Conservation (phyloP, 2,797 vertebrate genomes). For the Australoheros facetus region DNA sequence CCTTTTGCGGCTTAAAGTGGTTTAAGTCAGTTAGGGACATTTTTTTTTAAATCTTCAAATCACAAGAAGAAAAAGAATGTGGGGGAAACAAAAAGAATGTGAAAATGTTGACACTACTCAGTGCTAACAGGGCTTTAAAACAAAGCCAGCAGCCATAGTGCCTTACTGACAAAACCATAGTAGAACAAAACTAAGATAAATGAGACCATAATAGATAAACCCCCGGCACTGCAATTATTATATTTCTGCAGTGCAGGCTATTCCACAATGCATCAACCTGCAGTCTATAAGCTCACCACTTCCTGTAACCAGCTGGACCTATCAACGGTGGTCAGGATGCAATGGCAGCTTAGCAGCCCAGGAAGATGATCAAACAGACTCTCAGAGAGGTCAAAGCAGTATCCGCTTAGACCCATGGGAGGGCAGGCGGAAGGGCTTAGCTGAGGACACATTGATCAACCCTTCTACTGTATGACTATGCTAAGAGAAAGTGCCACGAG, state of each 20-base stretch:
- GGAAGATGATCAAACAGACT: slow-evolving; percentile 55
- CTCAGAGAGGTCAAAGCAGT: slow-evolving; percentile 58
- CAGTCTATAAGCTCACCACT: slow-evolving; percentile 48
- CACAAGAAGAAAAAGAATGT: neutral
- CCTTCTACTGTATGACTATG: slow-evolving; percentile 17
- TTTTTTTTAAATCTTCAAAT: neutral
- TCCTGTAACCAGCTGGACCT: slow-evolving; percentile 60
- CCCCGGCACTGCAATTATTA: neutral
- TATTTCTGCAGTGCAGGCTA: slow-evolving; percentile 10
- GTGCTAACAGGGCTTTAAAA: neutral
- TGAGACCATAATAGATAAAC: neutral
- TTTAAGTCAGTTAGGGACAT: neutral
- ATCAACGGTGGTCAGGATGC: slow-evolving; percentile 52
- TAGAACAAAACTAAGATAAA: slow-evolving; percentile 11
- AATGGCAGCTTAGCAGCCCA: slow-evolving; percentile 47
- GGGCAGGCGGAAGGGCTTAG: neutral
- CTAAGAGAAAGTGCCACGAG: neutral
- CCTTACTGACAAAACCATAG: neutral
- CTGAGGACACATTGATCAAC: slow-evolving; percentile 21
- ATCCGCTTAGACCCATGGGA: slow-evolving; percentile 30
- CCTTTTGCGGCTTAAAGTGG: neutral
- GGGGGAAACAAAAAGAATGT: neutral
- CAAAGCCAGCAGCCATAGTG: neutral
- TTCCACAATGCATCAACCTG: slow-evolving; percentile 40
- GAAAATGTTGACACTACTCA: neutral